These are phyloP conservation scores for Achroia grisella DNA, from an alignment of 1,140 invertebrate species.

Conservation along the genomic window DNA sequence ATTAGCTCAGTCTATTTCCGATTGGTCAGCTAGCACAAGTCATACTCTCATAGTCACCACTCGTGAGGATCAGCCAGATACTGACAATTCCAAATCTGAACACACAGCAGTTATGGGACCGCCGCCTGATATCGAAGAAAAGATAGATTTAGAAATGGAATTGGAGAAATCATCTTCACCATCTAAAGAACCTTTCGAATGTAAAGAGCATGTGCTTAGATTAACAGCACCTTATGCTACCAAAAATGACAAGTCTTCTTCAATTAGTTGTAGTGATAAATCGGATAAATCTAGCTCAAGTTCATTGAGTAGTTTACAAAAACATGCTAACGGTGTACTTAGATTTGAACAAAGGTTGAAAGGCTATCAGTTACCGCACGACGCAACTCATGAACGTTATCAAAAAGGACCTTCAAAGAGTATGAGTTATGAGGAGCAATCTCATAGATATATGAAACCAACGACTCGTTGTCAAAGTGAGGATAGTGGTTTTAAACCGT, in stretches of 20 bases:
- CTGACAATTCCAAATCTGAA: conserved; percentile 42
- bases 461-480: conserved; percentile 75
- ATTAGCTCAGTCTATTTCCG: conserved; percentile 76
- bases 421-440: conserved; percentile 67
- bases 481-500: conserved; percentile 68
- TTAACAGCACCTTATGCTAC: conserved; percentile 41
- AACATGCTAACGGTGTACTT: conserved; percentile 54
- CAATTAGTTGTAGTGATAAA: conserved; percentile 68
- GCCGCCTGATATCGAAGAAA: conserved; percentile 18
- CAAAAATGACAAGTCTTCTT: conserved; percentile 60
- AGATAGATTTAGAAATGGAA: conserved; percentile 18
- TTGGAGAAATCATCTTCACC: conserved; percentile 16
- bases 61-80: conserved; percentile 53
- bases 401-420: conserved; percentile 73
- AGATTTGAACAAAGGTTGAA: conserved; percentile 59
- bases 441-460: conserved; percentile 43
- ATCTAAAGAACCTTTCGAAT: conserved; percentile 22
- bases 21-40: conserved; percentile 76
- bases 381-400: conserved; percentile 54
- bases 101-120: conserved; percentile 36
- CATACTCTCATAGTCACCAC: conserved; percentile 74
- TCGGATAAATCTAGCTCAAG: conserved; percentile 73
- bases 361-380: conserved; percentile 37
- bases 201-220: conserved; percentile 47
- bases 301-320: conserved; percentile 66